Evolutionary conservation across 1,140 invertebrate genomes (phyloP).

Genomic region (Micrasema longulum): DNA sequence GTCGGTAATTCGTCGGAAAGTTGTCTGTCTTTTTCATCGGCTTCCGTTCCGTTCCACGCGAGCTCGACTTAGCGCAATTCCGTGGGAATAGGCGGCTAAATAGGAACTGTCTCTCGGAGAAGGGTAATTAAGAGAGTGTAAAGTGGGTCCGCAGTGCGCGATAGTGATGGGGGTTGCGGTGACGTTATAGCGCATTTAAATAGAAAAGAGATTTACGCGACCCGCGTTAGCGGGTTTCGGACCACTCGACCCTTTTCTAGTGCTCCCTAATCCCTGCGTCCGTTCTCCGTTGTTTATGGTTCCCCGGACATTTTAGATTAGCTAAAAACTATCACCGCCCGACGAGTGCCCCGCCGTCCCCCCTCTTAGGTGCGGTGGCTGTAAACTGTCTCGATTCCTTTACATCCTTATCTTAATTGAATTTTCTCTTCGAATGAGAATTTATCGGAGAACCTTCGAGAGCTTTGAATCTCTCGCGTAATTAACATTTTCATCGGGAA

Average conservation of each 20-base stretch:
- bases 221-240: slow-evolving; percentile 22
- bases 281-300: slow-evolving; percentile 25
- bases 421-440: slow-evolving; percentile 23
- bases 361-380: background rate
- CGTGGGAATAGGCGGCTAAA: too few relatives aligned
- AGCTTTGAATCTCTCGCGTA: too few relatives aligned
- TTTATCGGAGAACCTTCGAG: slow-evolving; percentile 4
- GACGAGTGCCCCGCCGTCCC: too few relatives aligned
- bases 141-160: too few relatives aligned
- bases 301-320: slow-evolving; percentile 33
- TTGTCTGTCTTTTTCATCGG: too few relatives aligned
- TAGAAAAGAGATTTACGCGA: slow-evolving; percentile 6
- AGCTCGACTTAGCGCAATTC: too few relatives aligned
- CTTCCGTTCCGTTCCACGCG: too few relatives aligned
- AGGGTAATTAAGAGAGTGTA: too few relatives aligned
- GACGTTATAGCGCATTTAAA: slow-evolving; percentile 6
- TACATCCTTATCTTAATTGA: slow-evolving; percentile 22
- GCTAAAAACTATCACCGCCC: slow-evolving; percentile 35
- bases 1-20: too few relatives aligned
- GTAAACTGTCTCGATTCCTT: background rate
- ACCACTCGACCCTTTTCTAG: slow-evolving; percentile 28
- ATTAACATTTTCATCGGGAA: too few relatives aligned
- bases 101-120: too few relatives aligned
- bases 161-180: too few relatives aligned
- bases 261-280: slow-evolving; percentile 1